phyloP scores from a whole-genome alignment of 1,140 invertebrate species.

The Brachionus calyciflorus region DNA sequence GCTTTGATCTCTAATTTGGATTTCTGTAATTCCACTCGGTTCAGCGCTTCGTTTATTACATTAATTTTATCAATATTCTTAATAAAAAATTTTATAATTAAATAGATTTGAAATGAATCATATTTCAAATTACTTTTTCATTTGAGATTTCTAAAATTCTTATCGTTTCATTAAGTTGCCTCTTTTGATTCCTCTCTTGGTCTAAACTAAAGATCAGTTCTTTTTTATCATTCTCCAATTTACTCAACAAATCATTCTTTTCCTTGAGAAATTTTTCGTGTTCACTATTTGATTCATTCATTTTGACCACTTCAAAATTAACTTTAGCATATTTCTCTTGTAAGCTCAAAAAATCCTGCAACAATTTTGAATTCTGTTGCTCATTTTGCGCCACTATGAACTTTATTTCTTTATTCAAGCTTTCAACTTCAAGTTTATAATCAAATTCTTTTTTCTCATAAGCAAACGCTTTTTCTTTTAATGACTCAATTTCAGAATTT shows the following conservation, averaged over 20 bases:
- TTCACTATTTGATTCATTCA: not conserved
- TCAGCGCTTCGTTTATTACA: not conserved
- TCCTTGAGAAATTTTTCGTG: not conserved
- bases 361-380: slow-evolving; percentile 8
- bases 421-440: slow-evolving; percentile 14
- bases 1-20: not conserved
- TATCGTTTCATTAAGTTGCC: not conserved
- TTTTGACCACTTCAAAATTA: slow-evolving; percentile 6
- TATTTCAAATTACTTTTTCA: not conserved
- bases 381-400: slow-evolving; percentile 39
- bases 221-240: slow-evolving; percentile 5
- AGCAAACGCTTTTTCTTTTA: not conserved
- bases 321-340: slow-evolving; percentile 37
- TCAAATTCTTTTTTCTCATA: slow-evolving; percentile 2
- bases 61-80: slow-evolving; percentile 4
- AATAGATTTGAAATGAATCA: not conserved
- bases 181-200: not conserved
- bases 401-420: slow-evolving; percentile 30
- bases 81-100: not conserved
- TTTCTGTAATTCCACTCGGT: not conserved
- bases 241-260: not conserved
- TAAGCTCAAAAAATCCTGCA: slow-evolving; percentile 28
- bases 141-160: not conserved
- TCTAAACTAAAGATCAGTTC: not conserved
- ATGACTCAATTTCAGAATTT: not conserved